Base-by-base conservation (phyloP, 1,140 invertebrate species). In the Bradysia coprophila region DNA sequence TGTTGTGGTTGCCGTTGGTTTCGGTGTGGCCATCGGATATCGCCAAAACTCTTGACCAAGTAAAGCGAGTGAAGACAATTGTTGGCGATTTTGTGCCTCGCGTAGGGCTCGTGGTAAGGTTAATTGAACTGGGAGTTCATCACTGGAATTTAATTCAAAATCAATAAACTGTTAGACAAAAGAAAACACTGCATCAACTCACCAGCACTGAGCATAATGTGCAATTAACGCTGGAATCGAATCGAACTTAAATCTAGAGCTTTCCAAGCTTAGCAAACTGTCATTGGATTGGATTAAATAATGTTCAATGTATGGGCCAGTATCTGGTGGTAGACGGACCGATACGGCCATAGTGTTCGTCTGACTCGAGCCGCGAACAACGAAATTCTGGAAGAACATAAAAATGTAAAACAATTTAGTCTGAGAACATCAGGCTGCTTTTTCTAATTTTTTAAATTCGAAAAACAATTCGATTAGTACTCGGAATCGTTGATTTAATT, bases 31-130 rank as follows among this genome's bases (percentile, higher is more conserved):
- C 78, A 80, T 78, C 21, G 77, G 78, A 57, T 89, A 90, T 43
- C 84, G 74, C 88, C 88, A 92, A 63, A 88, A 88, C 65, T 88
- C 85, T 72, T 95, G 90, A 28, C 91, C 91, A 21, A 96, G 63
- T 38, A 93, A 67, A 6, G 91, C 88, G 23, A 94, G 65, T 0
- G 88, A 91, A 19, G 83, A 81, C 6, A 96, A 71, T 57, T 92
- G 87, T 53, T 91, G 82, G 34, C 87, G 73, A 52, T 85, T 88
- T 54, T 80, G 83, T 4, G 88, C 88, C 46, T 88, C 80, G 23
- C 81, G 71, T 49, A 92, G 73, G 11, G 81, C 73, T 45, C 75
- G 73, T 19, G 91, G 90, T 50, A 96, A 63, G 46, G 75, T 78
- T 44, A 97, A 71, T 64, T 85, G 82, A 37, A 92, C 86, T 31